A percentile compares a stretch with the other conserved stretches of the same genome.
These are phyloP conservation scores for Xenus cinereus DNA, from an alignment of 2,113 vertebrate species.

Conservation along the genomic window DNA sequence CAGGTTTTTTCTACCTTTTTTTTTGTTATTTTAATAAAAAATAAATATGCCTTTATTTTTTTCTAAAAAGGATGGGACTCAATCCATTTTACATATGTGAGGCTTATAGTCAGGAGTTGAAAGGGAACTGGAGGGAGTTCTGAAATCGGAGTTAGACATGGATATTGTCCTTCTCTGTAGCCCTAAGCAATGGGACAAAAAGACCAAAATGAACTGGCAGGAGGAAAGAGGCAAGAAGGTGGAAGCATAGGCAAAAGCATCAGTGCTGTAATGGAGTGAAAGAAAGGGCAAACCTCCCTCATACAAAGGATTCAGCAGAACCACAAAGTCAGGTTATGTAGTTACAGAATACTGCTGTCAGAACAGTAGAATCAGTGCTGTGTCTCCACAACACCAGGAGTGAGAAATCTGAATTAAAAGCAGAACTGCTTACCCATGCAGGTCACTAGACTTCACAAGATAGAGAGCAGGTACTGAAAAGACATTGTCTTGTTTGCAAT, in stretches of 20 bases:
- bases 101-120: neutral
- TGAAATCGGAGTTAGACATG: neutral
- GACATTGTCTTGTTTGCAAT: neutral
- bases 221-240: neutral
- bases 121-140: neutral
- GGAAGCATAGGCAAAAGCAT: neutral
- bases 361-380: neutral
- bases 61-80: neutral
- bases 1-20: neutral
- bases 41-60: neutral
- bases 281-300: neutral
- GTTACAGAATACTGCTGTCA: neutral
- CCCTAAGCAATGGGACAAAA: neutral
- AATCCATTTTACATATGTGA: neutral
- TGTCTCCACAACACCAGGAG: neutral
- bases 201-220: neutral
- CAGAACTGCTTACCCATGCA: fast-evolving
- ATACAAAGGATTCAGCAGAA: neutral
- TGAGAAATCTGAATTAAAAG: neutral
- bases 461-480: neutral
- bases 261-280: neutral
- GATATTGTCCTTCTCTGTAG: too few species aligned
- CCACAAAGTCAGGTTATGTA: neutral
- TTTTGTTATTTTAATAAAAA: neutral
- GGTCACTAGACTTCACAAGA: neutral